phyloP scores from a whole-genome alignment of 2,888 invertebrate genomes.

The Calameuta filiformis region DNA sequence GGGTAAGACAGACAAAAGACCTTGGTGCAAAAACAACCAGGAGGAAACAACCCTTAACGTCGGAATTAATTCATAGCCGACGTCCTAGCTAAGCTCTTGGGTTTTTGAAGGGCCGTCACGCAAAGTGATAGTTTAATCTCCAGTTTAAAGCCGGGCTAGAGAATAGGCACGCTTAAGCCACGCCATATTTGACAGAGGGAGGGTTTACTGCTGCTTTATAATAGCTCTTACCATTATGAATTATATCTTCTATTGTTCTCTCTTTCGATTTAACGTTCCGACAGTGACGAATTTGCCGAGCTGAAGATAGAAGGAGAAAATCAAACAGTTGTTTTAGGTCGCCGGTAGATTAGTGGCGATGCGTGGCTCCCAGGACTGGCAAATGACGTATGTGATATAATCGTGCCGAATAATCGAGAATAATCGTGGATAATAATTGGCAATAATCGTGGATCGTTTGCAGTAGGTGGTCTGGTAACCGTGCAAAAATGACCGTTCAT shows the following conservation, averaged over 20 bases:
- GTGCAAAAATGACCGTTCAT: neutral
- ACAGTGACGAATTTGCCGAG: constrained; percentile 3
- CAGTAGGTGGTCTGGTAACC: neutral
- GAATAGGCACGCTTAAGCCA: constrained; percentile 47
- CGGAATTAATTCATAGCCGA: constrained; percentile 52
- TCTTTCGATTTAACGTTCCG: too few relatives aligned
- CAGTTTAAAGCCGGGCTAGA: constrained; percentile 47
- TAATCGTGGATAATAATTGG: too few relatives aligned
- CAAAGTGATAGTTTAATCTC: constrained; percentile 59
- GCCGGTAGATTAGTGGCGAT: too few relatives aligned
- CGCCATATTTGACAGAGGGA: constrained; percentile 13
- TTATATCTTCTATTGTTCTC: too few relatives aligned
- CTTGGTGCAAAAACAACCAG: neutral
- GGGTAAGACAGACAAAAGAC: too few relatives aligned
- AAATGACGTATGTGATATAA: too few relatives aligned
- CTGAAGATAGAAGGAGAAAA: neutral
- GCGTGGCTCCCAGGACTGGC: too few relatives aligned
- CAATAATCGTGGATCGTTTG: too few relatives aligned
- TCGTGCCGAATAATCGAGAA: too few relatives aligned
- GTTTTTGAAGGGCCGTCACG: constrained; percentile 55
- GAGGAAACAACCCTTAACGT: constrained; percentile 26
- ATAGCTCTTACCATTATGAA: too few relatives aligned
- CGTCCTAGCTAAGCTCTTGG: constrained; percentile 38
- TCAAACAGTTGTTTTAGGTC: too few relatives aligned
- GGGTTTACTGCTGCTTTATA: too few relatives aligned